A percentile compares a stretch with the other conserved stretches of the same genome.
These are phyloP conservation scores for Cydia amplana DNA, from an alignment of 1,140 invertebrate species.

Conservation along the genomic window DNA sequence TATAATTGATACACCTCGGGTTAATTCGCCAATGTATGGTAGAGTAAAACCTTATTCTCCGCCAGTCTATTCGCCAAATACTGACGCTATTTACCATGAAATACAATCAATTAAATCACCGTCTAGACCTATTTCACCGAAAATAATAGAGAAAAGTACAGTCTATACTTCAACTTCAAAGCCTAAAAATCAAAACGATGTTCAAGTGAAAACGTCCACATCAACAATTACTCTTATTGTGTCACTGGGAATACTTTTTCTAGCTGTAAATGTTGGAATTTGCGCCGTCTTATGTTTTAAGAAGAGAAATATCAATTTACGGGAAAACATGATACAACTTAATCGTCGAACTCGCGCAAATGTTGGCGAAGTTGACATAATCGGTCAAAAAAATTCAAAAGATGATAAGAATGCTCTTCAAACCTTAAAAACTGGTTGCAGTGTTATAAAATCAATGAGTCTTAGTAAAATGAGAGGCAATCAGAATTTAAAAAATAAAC, in stretches of 20 bases:
- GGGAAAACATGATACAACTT: slow-evolving; percentile 78
- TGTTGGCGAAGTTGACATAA: slow-evolving; percentile 68
- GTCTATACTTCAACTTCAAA: slow-evolving; percentile 48
- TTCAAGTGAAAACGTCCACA: slow-evolving; percentile 73
- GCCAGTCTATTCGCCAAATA: slow-evolving; percentile 52
- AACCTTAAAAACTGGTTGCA: slow-evolving; percentile 77
- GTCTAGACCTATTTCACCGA: slow-evolving; percentile 54
- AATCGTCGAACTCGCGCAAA: slow-evolving; percentile 62
- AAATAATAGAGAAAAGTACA: slow-evolving; percentile 59
- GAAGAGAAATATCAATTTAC: slow-evolving; percentile 81
- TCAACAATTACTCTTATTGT: slow-evolving; percentile 86
- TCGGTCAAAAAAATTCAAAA: slow-evolving; percentile 71
- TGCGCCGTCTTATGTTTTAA: slow-evolving; percentile 89
- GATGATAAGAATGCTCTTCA: slow-evolving; percentile 69
- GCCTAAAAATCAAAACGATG: slow-evolving; percentile 40
- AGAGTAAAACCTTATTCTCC: slow-evolving; percentile 58
- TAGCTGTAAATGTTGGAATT: slow-evolving; percentile 90
- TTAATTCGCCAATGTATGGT: slow-evolving; percentile 55
- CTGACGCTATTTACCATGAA: slow-evolving; percentile 63
- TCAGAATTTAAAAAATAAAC: slow-evolving; percentile 77
- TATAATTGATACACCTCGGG: slow-evolving; percentile 51
- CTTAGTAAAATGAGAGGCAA: slow-evolving; percentile 64
- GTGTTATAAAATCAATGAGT: slow-evolving; percentile 80
- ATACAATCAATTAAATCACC: slow-evolving; percentile 71
- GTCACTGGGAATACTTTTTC: slow-evolving; percentile 87